Percentiles rank a stretch among this genome's conserved stretches.
These are phyloP conservation scores for Charaxes varanes DNA, from an alignment of 1,140 invertebrate species.

Conservation along the genomic window DNA sequence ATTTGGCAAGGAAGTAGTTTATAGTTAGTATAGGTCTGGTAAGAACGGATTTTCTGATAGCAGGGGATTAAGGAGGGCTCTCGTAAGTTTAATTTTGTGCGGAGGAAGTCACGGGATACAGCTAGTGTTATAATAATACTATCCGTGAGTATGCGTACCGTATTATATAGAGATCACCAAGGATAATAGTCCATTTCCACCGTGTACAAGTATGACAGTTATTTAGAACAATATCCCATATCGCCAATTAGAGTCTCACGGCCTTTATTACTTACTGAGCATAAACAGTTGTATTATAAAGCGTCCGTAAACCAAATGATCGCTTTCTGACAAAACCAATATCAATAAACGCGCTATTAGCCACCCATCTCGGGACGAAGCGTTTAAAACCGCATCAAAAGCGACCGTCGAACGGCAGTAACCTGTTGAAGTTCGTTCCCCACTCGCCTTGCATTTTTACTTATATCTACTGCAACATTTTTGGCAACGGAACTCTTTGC, in stretches of 20 bases:
- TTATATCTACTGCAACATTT: not conserved
- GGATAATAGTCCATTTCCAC: no score
- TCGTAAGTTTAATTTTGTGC: no score
- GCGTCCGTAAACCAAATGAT: slow-evolving; percentile 21
- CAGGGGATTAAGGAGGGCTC: no score
- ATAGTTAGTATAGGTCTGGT: no score
- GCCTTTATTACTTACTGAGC: slow-evolving; percentile 5
- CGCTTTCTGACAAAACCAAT: slow-evolving; percentile 37
- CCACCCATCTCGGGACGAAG: slow-evolving; percentile 38
- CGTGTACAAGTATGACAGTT: not conserved
- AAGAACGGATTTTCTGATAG: no score
- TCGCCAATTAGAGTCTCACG: not conserved
- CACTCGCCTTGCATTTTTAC: slow-evolving; percentile 5
- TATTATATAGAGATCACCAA: no score
- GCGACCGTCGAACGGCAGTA: slow-evolving; percentile 11
- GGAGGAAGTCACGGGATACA: no score
- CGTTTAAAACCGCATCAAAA: slow-evolving; percentile 35
- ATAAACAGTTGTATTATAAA: slow-evolving; percentile 12
- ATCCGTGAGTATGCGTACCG: no score
- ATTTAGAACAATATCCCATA: no score
- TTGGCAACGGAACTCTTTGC: no score
- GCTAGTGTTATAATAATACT: no score
- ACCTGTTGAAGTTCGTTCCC: slow-evolving; percentile 16
- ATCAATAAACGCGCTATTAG: slow-evolving; percentile 44
- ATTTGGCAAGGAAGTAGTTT: no score